Percentiles rank a stretch among this genome's conserved stretches.
Conservation (phyloP, 2,797 vertebrate species). For the Characodon lateralis region DNA sequence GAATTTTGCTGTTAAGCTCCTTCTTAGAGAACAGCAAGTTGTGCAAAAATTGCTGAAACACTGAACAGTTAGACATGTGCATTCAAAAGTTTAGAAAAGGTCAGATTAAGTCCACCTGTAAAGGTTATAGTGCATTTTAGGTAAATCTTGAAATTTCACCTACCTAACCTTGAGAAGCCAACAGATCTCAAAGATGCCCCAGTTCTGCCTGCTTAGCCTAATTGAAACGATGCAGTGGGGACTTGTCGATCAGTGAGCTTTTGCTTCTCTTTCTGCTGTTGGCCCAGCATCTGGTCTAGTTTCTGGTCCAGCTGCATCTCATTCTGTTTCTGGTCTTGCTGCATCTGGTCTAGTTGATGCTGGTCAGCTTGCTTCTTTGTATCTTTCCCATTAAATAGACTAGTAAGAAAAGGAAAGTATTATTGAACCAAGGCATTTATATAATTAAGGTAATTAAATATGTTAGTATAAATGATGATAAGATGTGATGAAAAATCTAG, state of each 20-base stretch:
- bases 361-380: neutral
- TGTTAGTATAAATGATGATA: neutral
- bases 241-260: neutral
- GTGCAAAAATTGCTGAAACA: too few relatives aligned
- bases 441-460: neutral
- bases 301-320: neutral
- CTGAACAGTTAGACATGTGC: too few relatives aligned
- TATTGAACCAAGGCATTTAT: neutral
- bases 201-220: neutral
- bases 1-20: too few relatives aligned
- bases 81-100: too few relatives aligned
- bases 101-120: too few relatives aligned
- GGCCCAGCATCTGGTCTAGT: neutral
- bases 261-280: neutral
- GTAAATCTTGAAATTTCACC: too few relatives aligned
- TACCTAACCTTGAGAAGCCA: too few relatives aligned
- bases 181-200: neutral
- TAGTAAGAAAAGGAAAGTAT: neutral
- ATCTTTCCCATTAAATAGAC: neutral
- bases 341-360: neutral
- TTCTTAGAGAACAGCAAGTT: too few relatives aligned
- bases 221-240: neutral
- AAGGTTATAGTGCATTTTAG: too few relatives aligned
- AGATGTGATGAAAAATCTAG: neutral
- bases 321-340: neutral